phyloP scores from a whole-genome alignment of 2,888 invertebrate species.

The Sylvicola fuscatus region DNA sequence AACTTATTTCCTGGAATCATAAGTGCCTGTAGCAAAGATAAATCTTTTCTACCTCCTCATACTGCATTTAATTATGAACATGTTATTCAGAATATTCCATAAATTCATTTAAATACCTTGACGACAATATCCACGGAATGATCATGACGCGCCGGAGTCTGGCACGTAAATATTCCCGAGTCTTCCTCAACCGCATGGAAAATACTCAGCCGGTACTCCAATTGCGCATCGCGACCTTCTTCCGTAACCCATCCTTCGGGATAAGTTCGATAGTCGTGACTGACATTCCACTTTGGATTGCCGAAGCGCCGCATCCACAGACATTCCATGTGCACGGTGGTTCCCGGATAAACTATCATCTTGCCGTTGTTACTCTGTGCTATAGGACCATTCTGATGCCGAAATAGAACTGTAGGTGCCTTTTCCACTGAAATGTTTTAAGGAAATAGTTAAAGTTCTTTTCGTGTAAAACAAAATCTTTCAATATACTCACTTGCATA shows the following conservation, averaged over 20 bases:
- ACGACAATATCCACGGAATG: constrained; percentile 66
- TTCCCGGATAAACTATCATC: constrained; percentile 67
- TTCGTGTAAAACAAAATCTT: not conserved
- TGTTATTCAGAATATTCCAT: constrained; percentile 2
- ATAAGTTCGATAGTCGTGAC: constrained; percentile 44
- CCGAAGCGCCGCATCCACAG: constrained; percentile 73
- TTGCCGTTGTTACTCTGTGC: constrained; percentile 74
- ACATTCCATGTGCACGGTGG: constrained; percentile 72
- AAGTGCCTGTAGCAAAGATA: no score
- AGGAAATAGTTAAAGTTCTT: not conserved
- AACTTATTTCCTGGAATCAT: no score
- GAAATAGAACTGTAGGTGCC: constrained; percentile 64
- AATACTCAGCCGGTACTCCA: constrained; percentile 66
- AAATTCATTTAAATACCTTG: constrained; percentile 28
- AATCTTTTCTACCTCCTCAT: not conserved
- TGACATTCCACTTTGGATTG: constrained; percentile 66
- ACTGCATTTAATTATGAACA: not conserved
- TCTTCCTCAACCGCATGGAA: constrained; percentile 64
- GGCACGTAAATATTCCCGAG: constrained; percentile 65
- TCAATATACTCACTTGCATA: constrained; percentile 55
- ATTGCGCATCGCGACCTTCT: constrained; percentile 51
- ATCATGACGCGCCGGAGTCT: constrained; percentile 63
- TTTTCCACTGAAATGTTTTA: constrained; percentile 44
- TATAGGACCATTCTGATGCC: constrained; percentile 64
- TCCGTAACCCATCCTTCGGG: constrained; percentile 69